Evolutionary conservation across 2,888 invertebrate species (phyloP).

Genomic region (Nomada fucata): DNA sequence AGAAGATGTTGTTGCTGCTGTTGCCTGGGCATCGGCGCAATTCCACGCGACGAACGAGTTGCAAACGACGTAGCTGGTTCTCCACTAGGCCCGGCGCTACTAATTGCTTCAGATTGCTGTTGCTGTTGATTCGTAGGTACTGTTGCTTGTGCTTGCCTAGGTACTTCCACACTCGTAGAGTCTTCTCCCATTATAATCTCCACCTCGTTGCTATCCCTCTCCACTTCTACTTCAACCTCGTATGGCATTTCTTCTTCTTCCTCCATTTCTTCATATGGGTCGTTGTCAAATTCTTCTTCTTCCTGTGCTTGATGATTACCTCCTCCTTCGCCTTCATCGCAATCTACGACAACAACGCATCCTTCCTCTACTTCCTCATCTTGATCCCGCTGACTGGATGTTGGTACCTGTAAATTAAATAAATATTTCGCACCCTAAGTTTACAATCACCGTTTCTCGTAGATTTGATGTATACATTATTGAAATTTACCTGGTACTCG

Average conservation of each 20-base stretch:
- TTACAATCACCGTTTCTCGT: neutral
- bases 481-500: conserved; percentile 80
- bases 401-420: conserved; percentile 88
- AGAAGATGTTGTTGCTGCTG: conserved; percentile 85
- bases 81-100: conserved; percentile 86
- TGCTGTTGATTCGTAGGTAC: conserved; percentile 86
- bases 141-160: conserved; percentile 85
- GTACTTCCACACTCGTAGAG: conserved; percentile 86
- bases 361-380: conserved; percentile 88
- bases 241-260: conserved; percentile 82
- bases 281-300: conserved; percentile 85
- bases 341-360: conserved; percentile 91
- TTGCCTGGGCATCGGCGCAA: conserved; percentile 85
- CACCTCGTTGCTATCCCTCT: conserved; percentile 87
- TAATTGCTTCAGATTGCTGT: conserved; percentile 89
- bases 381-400: conserved; percentile 94
- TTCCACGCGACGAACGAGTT: conserved; percentile 82
- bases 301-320: conserved; percentile 83
- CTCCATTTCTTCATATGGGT: conserved; percentile 82
- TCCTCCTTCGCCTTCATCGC: conserved; percentile 90
- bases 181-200: conserved; percentile 87
- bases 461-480: neutral
- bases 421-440: conserved; percentile 2
- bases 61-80: conserved; percentile 80
- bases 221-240: conserved; percentile 83